phyloP scores from a whole-genome alignment of 2,888 invertebrate species.

The Hetaerina titia region DNA sequence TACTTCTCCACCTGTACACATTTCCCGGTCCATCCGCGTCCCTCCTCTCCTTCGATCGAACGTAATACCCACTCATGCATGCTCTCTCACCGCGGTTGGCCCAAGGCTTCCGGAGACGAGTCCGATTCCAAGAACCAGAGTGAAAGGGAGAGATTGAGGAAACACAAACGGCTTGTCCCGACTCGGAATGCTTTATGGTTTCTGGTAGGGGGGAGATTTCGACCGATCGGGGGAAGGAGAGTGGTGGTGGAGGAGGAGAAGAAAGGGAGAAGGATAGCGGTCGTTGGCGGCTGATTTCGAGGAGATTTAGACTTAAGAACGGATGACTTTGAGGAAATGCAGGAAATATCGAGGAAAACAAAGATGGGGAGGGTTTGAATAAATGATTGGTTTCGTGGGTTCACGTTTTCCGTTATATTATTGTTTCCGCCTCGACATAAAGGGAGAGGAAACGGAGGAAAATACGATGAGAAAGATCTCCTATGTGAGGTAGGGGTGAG shows the following conservation, averaged over 20 bases:
- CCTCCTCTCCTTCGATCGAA: too few species aligned
- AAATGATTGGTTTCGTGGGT: not conserved
- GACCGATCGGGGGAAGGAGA: not conserved
- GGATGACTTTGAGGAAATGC: not conserved
- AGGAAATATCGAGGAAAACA: not conserved
- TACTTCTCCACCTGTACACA: too few species aligned
- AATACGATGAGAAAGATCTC: too few species aligned
- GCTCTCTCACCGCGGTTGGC: too few species aligned
- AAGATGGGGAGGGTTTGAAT: not conserved
- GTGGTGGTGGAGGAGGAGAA: not conserved
- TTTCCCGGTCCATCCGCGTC: too few species aligned
- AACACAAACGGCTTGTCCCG: not conserved
- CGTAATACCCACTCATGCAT: too few species aligned
- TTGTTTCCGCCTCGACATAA: not conserved
- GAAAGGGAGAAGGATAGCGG: not conserved
- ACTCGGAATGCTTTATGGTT: constrained; percentile 2
- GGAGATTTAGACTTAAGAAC: not conserved
- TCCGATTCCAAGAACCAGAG: too few species aligned
- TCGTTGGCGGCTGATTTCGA: not conserved
- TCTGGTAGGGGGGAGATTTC: too few species aligned
- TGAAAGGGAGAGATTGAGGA: not conserved
- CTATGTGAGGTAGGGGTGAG: too few species aligned
- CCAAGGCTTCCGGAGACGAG: too few species aligned
- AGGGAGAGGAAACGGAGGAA: too few species aligned
- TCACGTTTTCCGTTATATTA: not conserved